Evolutionary conservation across 2,888 invertebrate genomes (phyloP), one percentile per base, ranked within the genome.

Genomic region (Disparrhopalites patrizii): DNA sequence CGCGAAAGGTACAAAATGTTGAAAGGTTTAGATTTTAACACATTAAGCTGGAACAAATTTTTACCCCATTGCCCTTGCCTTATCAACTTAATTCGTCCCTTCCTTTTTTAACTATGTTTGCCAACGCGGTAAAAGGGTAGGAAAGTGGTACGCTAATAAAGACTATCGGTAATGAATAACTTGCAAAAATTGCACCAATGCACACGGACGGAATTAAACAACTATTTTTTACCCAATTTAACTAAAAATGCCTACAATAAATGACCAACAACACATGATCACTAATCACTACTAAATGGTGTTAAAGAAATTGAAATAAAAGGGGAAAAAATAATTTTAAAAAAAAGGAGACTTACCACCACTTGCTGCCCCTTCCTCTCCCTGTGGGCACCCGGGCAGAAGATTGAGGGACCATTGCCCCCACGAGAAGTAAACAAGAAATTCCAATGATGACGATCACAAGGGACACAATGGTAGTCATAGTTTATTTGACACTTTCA

Each of bases 281-380:
- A 36, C 36, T 10, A 36, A 36, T 10, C 7, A 36, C 36, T 7
- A 36, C 7, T 7, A 36, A 36, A 36, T 36, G 36, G 7, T 36
- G 36, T 36, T 36, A 23, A 7, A 47, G 25, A 47, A 33, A 18
- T 33, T 33, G 18, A 47, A n/a, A 13, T 47, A 47, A 13, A 2
- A 33, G 3, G 7, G 27, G 56, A 36, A 38, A 25, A n/a, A 15
- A 38, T 20, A 23, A 18, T 43, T 15, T 43, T 18, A 7, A 40
- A 13, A 30, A 50, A 54, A 18, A 20, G 8, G 40, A 50, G 28
- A 61, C 91, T 84, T 82, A 92, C 91, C 92, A 92, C 92, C 92
- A 92, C 88, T 90, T 91, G 77, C 91, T 90, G 79, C 92, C 91
- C 78, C 90, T 85, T 77, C 91, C 91, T 78, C 90, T 83, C 79